These are phyloP conservation scores for Melinaea marsaeus DNA, from an alignment of 2,888 invertebrate genomes.

Conservation along the genomic window DNA sequence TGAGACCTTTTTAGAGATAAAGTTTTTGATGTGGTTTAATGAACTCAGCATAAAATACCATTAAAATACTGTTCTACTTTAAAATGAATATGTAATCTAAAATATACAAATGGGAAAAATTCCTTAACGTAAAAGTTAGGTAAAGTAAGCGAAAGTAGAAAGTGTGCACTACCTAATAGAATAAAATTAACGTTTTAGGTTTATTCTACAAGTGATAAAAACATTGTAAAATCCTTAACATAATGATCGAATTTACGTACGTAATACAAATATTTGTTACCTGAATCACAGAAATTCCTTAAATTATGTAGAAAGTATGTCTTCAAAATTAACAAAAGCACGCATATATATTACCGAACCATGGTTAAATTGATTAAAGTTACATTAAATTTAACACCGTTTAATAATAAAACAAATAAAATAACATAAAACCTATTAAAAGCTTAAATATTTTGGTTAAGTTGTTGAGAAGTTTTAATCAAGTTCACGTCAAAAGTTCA, in stretches of 20 bases:
- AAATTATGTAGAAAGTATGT: conserved; percentile 27
- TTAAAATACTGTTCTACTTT: too few species aligned
- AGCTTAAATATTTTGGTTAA: conserved; percentile 74
- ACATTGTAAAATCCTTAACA: not conserved
- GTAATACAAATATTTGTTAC: conserved; percentile 37
- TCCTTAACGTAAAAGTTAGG: not conserved
- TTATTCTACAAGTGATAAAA: not conserved
- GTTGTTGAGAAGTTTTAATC: conserved; percentile 68
- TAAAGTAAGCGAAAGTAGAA: conserved; percentile 19
- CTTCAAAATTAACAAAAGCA: conserved; percentile 17
- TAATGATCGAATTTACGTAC: conserved; percentile 4
- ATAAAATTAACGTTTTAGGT: not conserved
- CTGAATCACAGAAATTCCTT: conserved; percentile 43
- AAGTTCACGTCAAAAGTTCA: conserved; percentile 78
- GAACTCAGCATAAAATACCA: too few species aligned
- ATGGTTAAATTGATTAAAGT: conserved; percentile 31
- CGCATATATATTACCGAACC: conserved; percentile 29
- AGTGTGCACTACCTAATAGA: conserved; percentile 3
- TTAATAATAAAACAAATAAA: conserved; percentile 47
- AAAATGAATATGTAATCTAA: not conserved
- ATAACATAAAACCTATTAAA: conserved; percentile 64
- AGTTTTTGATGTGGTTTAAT: too few species aligned
- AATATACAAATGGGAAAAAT: not conserved
- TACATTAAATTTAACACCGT: conserved; percentile 27
- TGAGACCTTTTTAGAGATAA: too few species aligned